Percentiles rank a stretch among this genome's conserved stretches.
These are phyloP conservation scores for Amphipoea lucens DNA, from an alignment of 2,888 invertebrate species.

Conservation along the genomic window DNA sequence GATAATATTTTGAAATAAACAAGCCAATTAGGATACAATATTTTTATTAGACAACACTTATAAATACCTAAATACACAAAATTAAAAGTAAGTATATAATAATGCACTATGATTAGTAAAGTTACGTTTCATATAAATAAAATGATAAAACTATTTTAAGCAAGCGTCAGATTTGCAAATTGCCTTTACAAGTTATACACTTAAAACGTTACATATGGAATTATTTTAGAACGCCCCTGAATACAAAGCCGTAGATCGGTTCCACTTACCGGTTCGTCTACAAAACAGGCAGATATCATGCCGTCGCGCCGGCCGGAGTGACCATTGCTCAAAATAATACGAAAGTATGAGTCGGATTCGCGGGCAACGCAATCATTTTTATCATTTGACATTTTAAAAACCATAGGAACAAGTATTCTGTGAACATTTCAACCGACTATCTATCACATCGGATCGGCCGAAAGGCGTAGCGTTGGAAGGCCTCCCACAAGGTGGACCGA, in stretches of 20 bases:
- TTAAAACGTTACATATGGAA: neutral
- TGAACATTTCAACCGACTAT: neutral
- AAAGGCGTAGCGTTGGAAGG: too few species aligned
- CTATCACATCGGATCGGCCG: too few species aligned
- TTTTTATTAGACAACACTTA: constrained; percentile 57
- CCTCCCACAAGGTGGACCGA: too few species aligned
- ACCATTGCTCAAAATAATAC: neutral
- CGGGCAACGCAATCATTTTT: neutral
- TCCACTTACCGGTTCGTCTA: neutral
- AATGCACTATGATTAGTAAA: constrained; percentile 24
- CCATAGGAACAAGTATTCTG: neutral
- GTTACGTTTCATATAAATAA: constrained; percentile 14
- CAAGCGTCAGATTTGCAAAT: neutral
- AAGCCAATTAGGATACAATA: neutral
- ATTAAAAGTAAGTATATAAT: constrained; percentile 7
- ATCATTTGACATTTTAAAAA: neutral
- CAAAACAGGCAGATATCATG: neutral
- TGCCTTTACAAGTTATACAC: neutral
- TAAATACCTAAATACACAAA: constrained; percentile 35
- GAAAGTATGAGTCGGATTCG: neutral
- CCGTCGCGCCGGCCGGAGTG: too few species aligned
- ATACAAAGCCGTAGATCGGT: neutral
- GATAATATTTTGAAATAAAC: constrained; percentile 22
- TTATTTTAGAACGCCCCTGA: neutral
- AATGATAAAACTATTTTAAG: constrained; percentile 1